Conservation (phyloP, 2,113 vertebrate species). For the Chaetodon auriga region DNA sequence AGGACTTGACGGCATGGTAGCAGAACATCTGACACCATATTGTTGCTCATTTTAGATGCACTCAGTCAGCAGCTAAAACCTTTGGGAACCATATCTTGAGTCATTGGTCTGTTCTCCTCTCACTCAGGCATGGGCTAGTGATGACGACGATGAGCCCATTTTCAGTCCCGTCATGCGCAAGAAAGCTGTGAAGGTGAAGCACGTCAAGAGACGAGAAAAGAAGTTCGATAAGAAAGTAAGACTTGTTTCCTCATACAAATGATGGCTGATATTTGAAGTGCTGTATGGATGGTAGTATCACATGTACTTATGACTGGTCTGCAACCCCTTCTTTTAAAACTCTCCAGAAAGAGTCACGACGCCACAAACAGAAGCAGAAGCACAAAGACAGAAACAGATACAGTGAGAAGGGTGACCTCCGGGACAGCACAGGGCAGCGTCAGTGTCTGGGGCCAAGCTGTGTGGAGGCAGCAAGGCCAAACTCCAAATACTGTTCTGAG, state of each 20-base stretch:
- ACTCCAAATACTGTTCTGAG: conserved; percentile 96
- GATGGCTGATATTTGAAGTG: not conserved
- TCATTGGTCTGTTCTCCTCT: not conserved
- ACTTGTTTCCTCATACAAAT: not conserved
- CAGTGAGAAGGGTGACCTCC: conserved; percentile 85
- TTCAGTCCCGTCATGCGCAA: conserved; percentile 91
- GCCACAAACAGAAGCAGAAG: conserved; percentile 94
- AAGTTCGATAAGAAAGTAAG: conserved; percentile 93
- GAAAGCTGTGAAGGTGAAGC: conserved; percentile 94
- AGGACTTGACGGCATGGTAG: conserved; percentile 87
- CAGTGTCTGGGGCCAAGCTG: conserved; percentile 95
- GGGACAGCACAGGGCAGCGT: conserved; percentile 83
- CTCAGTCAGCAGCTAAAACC: not conserved
- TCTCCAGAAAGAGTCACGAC: conserved; percentile 90
- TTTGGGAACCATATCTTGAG: not conserved
- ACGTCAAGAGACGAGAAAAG: conserved; percentile 94
- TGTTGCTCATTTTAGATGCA: not conserved
- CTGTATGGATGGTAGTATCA: not conserved
- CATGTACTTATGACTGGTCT: not conserved
- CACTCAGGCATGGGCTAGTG: conserved; percentile 90
- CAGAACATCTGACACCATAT: not conserved
- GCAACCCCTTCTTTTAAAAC: not conserved
- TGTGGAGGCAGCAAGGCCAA: conserved; percentile 83
- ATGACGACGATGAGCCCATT: conserved; percentile 88
- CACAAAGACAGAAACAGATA: conserved; percentile 90